Conservation (phyloP, 2,113 vertebrate genomes). For the Prolemur simus region DNA sequence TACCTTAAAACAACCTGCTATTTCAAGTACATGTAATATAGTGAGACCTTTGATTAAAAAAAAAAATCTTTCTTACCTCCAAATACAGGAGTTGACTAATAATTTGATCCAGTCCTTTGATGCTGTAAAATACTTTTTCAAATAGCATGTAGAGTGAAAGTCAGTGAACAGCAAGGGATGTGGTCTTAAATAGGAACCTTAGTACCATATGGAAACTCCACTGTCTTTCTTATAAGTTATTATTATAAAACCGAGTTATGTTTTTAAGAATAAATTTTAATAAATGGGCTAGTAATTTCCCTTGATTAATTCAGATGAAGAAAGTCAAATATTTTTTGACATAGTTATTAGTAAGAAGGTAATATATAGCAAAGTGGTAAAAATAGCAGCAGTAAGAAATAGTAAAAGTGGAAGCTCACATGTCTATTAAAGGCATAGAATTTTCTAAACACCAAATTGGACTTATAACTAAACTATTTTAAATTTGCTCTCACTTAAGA, state of each 20-base stretch:
- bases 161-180: not conserved
- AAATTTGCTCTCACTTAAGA: not conserved
- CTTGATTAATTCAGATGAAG: not conserved
- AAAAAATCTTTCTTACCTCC: not conserved
- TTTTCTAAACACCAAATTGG: not conserved
- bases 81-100: constrained; percentile 12
- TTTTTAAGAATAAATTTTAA: constrained; percentile 66
- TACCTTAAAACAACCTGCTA: constrained; percentile 57
- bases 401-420: not conserved
- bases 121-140: constrained; percentile 9
- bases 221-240: constrained; percentile 44
- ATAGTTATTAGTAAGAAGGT: not conserved
- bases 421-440: not conserved
- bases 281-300: not conserved
- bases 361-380: not conserved
- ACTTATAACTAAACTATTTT: not conserved
- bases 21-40: constrained; percentile 63
- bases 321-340: not conserved
- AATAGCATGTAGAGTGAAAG: constrained; percentile 54
- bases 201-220: constrained; percentile 19
- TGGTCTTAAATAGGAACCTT: constrained; percentile 46
- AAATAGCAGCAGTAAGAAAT: not conserved
- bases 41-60: constrained; percentile 58
- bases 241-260: not conserved
- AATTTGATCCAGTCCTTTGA: constrained; percentile 14